Base-by-base conservation (phyloP, 2,888 invertebrate species). In the Eubasilissa splendida region DNA sequence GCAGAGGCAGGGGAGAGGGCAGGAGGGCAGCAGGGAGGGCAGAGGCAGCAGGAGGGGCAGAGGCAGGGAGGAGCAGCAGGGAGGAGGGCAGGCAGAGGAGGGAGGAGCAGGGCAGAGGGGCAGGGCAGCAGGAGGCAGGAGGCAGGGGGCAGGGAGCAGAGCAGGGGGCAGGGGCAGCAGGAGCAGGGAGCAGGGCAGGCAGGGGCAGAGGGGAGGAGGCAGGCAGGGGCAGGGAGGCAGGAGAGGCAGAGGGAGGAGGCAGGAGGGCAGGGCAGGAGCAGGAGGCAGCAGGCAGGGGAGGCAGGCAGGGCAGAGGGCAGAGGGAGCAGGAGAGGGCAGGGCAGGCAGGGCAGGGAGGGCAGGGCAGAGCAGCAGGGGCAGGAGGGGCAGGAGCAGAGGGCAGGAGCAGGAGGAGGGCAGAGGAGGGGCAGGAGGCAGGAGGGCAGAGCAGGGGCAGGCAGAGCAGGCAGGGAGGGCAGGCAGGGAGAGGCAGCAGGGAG, bases 211-310 rank as follows among this genome's bases (percentile, higher is more conserved):
- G 54, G 54, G 50, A 22, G 7, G 53, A 71, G 53, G 77, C 11
- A 59, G 54, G 22, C n/a, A 58, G 65, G 33, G 52, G 75, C 63
- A 50, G 58, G 14, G 78, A 52, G 66, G 58, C 76, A 59, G 59
- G n/a, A n/a, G 59, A 59, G n/a, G 59, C 9, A 59, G 59, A 59
- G 33, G 63, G 22, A 9, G 63, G 52, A 54, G 11, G 22, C n/a
- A 31, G 12, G 78, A 52, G 54, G 14, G 31, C n/a, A 60, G n/a
- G 54, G 14, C 11, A 11, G 50, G 22, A 22, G 31, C 9, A 53
- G 11, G 60, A 53, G n/a, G 59, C 11, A 58, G 50, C 10, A 9
- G 7, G 8, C 54, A 54, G n/a, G n/a, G n/a, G 10, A 54, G 7
- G 10, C 10, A 9, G 8, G 54, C 54, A 54, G 52, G 75, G 63